Evolutionary conservation across 1,140 invertebrate genomes (phyloP).

Genomic region (Heliconius hermathena): DNA sequence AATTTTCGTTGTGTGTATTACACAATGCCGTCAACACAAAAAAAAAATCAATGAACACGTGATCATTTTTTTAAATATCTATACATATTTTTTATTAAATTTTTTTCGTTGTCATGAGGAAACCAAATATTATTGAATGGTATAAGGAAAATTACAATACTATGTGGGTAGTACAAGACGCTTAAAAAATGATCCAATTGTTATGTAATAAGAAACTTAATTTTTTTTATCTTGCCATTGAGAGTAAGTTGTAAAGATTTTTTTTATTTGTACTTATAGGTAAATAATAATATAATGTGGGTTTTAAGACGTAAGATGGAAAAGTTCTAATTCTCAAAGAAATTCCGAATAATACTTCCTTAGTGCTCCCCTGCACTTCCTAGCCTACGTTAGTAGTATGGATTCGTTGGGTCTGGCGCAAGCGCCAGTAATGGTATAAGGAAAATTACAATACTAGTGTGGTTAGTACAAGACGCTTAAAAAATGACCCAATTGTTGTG

Average conservation of each 20-base stretch:
- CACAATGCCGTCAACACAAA: neutral
- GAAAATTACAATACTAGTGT: neutral
- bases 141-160: neutral
- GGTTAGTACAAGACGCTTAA: neutral
- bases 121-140: slow-evolving; percentile 9
- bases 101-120: neutral
- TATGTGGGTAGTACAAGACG: neutral
- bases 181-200: neutral
- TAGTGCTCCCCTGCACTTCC: too few relatives aligned
- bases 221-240: neutral
- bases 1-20: too few relatives aligned
- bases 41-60: neutral
- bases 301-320: too few relatives aligned
- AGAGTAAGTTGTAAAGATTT: neutral
- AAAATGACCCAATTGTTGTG: neutral
- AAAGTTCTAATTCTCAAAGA: too few relatives aligned
- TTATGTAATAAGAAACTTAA: neutral
- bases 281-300: too few relatives aligned
- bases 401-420: too few relatives aligned
- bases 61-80: neutral
- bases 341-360: neutral
- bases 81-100: neutral
- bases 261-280: neutral
- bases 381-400: too few relatives aligned
- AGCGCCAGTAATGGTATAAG: neutral